Base-by-base conservation (phyloP, 2,888 invertebrate species). In the Rhagonycha lutea region DNA sequence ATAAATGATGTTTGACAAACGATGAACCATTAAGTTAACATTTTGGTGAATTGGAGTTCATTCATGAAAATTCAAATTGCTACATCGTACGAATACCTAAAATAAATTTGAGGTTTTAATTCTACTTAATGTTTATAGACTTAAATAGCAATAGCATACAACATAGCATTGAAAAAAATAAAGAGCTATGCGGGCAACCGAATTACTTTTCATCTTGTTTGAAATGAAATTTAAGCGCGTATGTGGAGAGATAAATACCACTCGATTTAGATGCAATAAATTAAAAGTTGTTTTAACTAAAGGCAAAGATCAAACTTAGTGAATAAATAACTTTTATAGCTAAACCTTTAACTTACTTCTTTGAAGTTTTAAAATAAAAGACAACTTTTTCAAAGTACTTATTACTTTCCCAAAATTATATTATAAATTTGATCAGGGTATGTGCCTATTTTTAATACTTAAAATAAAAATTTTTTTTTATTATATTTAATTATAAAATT, bases 281-380 rank as follows among this genome's bases (percentile, higher is more conserved):
- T 65, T 65, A 65, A 65, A 65, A 26, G 26, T 65, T 65, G 14
- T 14, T 65, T 65, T 65, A n/a, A 65, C 23, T 47, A 62, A 65
- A 65, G 63, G 63, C 18, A 24, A 65, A 65, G 63, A 65, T 65
- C 63, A 65, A 65, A 65, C 24, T 65, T 65, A 18, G 63, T 65
- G 26, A 65, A 65, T 65, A 65, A 65, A 65, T 65, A 65, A 65
- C 63, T 65, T 65, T 65, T 65, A 65, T 65, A 24, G 63, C 63
- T 11, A 23, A n/a, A 65, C 23, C 63, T 65, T 65, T 47, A 47
- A 47, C 47, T 47, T 47, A 47, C 47, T 47, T 65, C 26, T 65
- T 65, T 62, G 14, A 14, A 24, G 18, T 65, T 65, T 65, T 65
- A 65, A 26, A 26, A 26, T 65, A 62, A 24, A 23, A 65, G 63